Conservation (phyloP, 2,113 vertebrate species). For the Platichthys stellatus region DNA sequence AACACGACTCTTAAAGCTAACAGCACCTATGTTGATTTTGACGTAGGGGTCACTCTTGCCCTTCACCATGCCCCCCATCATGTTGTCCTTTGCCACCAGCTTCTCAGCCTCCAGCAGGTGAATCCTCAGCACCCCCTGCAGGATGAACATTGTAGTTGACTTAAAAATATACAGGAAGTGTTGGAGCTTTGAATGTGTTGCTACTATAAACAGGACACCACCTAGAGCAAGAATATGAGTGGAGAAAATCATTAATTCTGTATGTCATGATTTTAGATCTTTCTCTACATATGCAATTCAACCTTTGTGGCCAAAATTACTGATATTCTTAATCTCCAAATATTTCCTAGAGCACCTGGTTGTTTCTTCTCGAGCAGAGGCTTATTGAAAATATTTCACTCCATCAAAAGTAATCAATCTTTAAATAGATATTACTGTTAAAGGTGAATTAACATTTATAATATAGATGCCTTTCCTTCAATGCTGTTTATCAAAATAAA, state of each 20-base stretch:
- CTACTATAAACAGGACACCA: background rate
- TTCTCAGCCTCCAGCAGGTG: slow-evolving; percentile 89
- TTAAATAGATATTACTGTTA: no score
- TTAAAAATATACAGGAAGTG: background rate
- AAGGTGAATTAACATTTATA: no score
- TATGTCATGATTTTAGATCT: background rate
- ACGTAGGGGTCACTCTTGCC: slow-evolving; percentile 94
- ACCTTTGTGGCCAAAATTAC: background rate
- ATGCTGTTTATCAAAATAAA: no score
- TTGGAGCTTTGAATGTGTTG: background rate
- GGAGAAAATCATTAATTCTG: background rate
- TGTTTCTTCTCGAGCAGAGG: no score
- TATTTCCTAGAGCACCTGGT: no score
- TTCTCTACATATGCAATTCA: background rate
- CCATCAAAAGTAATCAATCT: no score
- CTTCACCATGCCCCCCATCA: slow-evolving; percentile 87
- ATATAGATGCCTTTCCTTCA: no score
- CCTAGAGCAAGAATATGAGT: background rate
- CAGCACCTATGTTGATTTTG: slow-evolving; percentile 82
- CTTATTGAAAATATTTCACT: no score
- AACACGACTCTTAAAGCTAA: slow-evolving; percentile 85
- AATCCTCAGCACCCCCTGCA: slow-evolving; percentile 88
- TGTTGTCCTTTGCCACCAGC: slow-evolving; percentile 90
- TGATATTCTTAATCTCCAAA: background rate
- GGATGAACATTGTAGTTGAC: slow-evolving; percentile 37